phyloP scores from a whole-genome alignment of 2,888 invertebrate species.

The Drosophila affinis region DNA sequence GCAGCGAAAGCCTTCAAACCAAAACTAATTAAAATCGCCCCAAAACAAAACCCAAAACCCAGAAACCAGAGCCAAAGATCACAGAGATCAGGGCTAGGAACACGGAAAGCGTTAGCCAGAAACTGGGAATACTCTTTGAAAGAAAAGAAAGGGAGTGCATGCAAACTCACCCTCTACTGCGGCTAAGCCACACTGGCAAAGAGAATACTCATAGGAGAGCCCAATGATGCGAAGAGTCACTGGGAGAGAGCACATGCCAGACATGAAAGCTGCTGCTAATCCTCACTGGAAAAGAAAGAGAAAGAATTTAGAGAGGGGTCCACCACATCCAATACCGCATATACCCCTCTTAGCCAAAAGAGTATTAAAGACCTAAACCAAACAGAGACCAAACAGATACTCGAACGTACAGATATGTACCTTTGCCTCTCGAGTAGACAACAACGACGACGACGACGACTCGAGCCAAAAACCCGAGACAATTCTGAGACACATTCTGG shows the following conservation, averaged over 20 bases:
- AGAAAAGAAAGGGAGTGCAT: background rate
- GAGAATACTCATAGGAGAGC: background rate
- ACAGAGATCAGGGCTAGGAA: background rate
- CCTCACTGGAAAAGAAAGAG: background rate
- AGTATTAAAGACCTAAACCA: constrained; percentile 4
- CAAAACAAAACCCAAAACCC: constrained; percentile 64
- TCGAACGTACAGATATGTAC: background rate
- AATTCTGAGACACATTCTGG: constrained; percentile 40
- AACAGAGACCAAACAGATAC: constrained; percentile 8
- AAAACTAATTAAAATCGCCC: constrained; percentile 83
- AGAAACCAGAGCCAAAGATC: constrained; percentile 13
- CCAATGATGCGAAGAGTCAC: too few species aligned
- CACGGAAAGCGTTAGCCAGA: background rate
- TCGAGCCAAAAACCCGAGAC: constrained; percentile 34
- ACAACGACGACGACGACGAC: constrained; percentile 28
- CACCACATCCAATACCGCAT: background rate
- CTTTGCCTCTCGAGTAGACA: constrained; percentile 22
- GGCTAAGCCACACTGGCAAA: background rate
- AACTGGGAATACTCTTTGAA: background rate
- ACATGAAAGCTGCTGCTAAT: background rate
- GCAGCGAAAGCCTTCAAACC: constrained; percentile 65
- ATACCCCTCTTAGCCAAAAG: background rate
- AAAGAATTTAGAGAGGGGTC: too few species aligned
- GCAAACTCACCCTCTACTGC: background rate
- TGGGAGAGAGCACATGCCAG: background rate